phyloP scores from a whole-genome alignment of 2,888 invertebrate species.

The Calameuta idolon region DNA sequence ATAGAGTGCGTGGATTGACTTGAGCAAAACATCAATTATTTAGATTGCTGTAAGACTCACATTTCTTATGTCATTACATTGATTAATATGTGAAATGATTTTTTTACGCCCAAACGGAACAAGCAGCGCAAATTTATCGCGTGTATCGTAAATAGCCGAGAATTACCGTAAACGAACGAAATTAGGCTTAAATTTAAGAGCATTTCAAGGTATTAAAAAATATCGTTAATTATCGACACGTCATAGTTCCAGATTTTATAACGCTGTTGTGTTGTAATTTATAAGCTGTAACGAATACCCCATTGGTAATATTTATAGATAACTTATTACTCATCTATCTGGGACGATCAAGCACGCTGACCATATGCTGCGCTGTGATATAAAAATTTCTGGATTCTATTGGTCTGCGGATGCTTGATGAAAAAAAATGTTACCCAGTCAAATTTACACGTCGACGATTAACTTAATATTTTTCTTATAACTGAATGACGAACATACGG shows the following conservation, averaged over 20 bases:
- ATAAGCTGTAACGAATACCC: background rate
- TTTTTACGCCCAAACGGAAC: background rate
- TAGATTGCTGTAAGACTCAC: background rate
- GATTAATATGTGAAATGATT: background rate
- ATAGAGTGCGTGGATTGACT: background rate
- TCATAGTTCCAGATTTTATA: background rate
- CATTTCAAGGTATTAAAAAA: background rate
- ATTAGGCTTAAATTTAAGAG: background rate
- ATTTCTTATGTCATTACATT: background rate
- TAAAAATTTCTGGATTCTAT: background rate
- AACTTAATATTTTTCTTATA: background rate
- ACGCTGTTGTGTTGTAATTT: background rate
- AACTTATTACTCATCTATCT: constrained; percentile 43
- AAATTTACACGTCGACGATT: background rate
- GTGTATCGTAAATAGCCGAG: background rate
- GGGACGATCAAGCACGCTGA: constrained; percentile 40
- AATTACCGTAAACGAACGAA: background rate
- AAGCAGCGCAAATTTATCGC: background rate
- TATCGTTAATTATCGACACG: background rate
- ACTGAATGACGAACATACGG: background rate
- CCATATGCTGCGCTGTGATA: constrained; percentile 33
- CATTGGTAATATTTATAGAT: background rate
- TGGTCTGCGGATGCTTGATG: background rate
- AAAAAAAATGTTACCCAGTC: background rate
- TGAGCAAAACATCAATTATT: background rate